These are phyloP conservation scores for Neotragus moschatus DNA, from an alignment of 2,113 vertebrate species.

Conservation along the genomic window DNA sequence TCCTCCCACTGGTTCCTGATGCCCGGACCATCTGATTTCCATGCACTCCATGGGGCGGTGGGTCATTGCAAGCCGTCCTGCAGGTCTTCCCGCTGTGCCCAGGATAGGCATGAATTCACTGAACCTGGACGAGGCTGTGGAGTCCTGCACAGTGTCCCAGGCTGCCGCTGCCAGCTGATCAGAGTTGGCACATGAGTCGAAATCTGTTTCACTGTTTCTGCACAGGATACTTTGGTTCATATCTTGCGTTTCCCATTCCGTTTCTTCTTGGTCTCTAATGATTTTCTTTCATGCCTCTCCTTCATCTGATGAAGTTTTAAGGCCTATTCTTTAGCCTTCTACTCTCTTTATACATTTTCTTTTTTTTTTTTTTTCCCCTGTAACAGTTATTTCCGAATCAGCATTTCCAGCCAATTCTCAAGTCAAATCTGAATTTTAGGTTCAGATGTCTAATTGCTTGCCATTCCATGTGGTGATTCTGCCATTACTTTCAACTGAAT, in stretches of 20 bases:
- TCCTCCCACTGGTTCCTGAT: not conserved
- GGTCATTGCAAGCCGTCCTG: not conserved
- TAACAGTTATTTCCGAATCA: conserved; percentile 33
- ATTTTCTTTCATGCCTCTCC: not conserved
- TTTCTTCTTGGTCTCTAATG: conserved; percentile 13
- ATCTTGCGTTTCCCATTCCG: conserved; percentile 4
- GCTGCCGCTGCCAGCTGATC: not conserved
- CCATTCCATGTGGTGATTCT: conserved; percentile 1
- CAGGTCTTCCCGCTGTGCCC: not conserved
- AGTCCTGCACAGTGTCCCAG: not conserved
- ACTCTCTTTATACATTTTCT: not conserved
- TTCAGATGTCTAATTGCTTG: conserved; percentile 34
- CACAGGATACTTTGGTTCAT: not conserved
- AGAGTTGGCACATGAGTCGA: not conserved
- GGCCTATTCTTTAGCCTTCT: not conserved
- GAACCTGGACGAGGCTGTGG: not conserved
- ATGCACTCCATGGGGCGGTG: not conserved
- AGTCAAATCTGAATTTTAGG: conserved; percentile 39
- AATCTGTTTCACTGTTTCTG: not conserved
- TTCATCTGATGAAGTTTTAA: conserved; percentile 36
- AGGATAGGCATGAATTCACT: not conserved
- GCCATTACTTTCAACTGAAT: not conserved
- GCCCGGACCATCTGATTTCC: not conserved
- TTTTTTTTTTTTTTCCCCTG: not conserved
- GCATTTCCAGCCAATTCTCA: conserved; percentile 30